A percentile compares a stretch with the other conserved stretches of the same genome.
Evolutionary conservation across 2,888 invertebrate species (phyloP).

Genomic region (Tridacna crocea): DNA sequence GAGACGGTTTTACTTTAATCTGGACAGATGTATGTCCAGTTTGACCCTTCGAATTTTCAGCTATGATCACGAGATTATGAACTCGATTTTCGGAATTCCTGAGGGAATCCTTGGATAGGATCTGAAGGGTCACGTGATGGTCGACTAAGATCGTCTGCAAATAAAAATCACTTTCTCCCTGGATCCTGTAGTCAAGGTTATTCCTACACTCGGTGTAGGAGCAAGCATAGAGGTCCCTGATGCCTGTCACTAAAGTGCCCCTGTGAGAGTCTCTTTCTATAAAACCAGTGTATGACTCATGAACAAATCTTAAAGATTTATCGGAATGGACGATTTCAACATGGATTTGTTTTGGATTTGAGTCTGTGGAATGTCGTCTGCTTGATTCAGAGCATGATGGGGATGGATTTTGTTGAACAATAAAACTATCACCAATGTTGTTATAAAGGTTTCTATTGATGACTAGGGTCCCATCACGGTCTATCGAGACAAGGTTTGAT

Average conservation of each 20-base stretch:
- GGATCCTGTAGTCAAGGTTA: constrained; percentile 44
- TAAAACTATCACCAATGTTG: constrained; percentile 41
- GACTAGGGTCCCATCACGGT: constrained; percentile 45
- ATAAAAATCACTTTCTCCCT: constrained; percentile 42
- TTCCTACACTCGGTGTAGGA: constrained; percentile 22
- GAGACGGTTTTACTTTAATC: constrained; percentile 4
- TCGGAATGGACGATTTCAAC: constrained; percentile 39
- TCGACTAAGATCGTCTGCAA: constrained; percentile 35
- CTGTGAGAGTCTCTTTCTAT: constrained; percentile 25
- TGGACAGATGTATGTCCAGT: constrained; percentile 47
- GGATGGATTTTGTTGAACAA: constrained; percentile 31
- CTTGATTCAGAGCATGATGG: constrained; percentile 2
- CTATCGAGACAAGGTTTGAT: constrained; percentile 35
- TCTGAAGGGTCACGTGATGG: constrained; percentile 42
- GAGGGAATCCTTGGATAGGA: constrained; percentile 26
- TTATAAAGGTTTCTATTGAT: constrained; percentile 22
- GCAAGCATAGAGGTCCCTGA: constrained; percentile 49
- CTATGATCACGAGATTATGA: constrained; percentile 43
- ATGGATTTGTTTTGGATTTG: constrained; percentile 31
- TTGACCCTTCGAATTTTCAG: constrained; percentile 29
- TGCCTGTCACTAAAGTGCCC: constrained; percentile 40
- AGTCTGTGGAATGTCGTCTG: constrained; percentile 16
- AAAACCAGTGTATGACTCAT: constrained; percentile 36
- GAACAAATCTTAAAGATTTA: constrained; percentile 29
- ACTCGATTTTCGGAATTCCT: background rate